These are phyloP conservation scores for Mormoops blainvillei DNA, from an alignment of 2,113 vertebrate genomes.

Conservation along the genomic window DNA sequence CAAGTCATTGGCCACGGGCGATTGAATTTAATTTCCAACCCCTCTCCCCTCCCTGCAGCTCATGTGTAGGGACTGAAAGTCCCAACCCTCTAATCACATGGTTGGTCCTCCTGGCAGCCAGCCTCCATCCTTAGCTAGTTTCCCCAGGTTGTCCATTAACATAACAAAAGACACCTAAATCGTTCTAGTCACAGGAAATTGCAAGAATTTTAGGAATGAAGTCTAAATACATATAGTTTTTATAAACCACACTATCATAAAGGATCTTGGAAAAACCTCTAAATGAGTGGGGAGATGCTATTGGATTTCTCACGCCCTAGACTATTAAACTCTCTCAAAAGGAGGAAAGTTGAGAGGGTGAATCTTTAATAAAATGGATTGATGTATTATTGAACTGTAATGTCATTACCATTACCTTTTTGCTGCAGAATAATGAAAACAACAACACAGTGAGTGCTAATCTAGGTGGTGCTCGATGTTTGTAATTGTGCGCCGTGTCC, in stretches of 20 bases:
- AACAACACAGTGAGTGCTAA: neutral
- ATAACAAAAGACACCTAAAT: neutral
- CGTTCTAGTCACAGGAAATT: neutral
- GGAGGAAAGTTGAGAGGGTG: neutral
- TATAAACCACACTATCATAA: neutral
- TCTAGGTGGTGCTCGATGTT: slow-evolving; percentile 4
- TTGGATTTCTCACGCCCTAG: neutral
- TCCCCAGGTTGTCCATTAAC: neutral
- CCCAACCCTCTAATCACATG: neutral
- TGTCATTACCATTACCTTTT: neutral
- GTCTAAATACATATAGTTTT: neutral
- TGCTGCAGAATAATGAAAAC: neutral
- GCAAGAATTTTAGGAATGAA: neutral
- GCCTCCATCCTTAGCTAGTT: neutral
- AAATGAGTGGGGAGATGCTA: neutral
- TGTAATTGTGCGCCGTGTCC: neutral
- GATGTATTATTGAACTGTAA: neutral
- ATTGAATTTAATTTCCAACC: neutral
- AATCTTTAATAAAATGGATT: neutral
- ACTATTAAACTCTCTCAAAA: neutral
- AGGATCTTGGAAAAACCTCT: neutral
- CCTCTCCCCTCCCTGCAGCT: neutral
- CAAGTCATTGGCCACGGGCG: neutral
- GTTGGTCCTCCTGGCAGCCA: neutral
- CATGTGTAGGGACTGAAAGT: neutral